Base-by-base conservation (phyloP, 37 sponge, comb jelly and placozoan genomes). In the Ephydatia muelleri region DNA sequence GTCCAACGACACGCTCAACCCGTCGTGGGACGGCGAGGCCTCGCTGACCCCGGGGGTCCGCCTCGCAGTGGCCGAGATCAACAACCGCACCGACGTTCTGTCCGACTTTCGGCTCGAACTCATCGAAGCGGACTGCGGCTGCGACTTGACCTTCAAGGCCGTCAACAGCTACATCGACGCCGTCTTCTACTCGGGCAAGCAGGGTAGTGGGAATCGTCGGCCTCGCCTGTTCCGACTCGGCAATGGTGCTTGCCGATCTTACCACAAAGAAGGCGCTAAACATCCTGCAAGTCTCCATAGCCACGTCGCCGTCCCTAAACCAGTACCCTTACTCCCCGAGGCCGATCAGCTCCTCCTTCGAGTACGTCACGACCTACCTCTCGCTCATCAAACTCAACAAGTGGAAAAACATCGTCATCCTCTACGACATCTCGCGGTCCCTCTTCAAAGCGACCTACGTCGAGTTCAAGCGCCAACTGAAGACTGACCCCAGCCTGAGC, bases 201-300 rank as follows among this genome's bases (percentile, higher is more conserved):
- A 49, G 67, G n/a, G 77, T 86, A 1, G 86, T 78, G 3, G 86
- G 86, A 12, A 86, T 86, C 25, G 48, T 86, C 8, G 86, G 86
- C 2, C 80, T 80, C 36, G 86, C 49, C 1, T 86, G 86, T 32
- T 72, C 80, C 5, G 80, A 57, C 19, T 66, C 80, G 0, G 70
- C 86, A 0, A 11, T 79, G 6, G n/a, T n/a, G 37, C 6, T 86
- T 16, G 80, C 78, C 48, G 31, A 29, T 0, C 79, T 79, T 30
- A 70, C 21, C 36, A 31, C 80, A 21, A 14, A 57, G 6, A 21
- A 5, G 19, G 9, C 57, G 19, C 1, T 21, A 1, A 21, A 14
- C 9, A 57, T 11, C 1, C 57, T 57, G 19, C 9, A 19, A 21
- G 57, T 57, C 19, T 57, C 57, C 16, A 21, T 57, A 14, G 57